Evolutionary conservation across 1,140 invertebrate genomes (phyloP).

Genomic region (Zaprionus capensis): DNA sequence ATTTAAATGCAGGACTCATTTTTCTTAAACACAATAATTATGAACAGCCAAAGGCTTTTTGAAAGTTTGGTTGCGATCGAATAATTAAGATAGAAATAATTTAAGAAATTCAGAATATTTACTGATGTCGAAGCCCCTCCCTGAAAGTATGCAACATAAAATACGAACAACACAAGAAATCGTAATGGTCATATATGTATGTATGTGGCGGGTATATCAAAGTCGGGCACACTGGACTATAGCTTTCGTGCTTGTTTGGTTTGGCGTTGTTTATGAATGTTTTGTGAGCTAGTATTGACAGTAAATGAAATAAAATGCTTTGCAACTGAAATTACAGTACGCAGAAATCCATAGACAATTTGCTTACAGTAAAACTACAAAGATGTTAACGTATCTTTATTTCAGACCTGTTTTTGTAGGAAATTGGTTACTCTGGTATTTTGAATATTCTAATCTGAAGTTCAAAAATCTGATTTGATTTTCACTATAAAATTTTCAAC

Average conservation of each 20-base stretch:
- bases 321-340: constrained; percentile 25
- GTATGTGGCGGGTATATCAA: too few relatives aligned
- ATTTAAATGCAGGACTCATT: too few relatives aligned
- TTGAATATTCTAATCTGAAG: background rate
- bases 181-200: too few relatives aligned
- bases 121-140: too few relatives aligned
- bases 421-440: background rate
- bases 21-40: too few relatives aligned
- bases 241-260: background rate
- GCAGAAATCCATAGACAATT: background rate
- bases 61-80: too few relatives aligned
- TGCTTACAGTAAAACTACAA: background rate
- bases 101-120: too few relatives aligned
- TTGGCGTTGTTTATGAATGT: constrained; percentile 52
- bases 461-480: constrained; percentile 46
- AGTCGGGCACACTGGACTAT: too few relatives aligned
- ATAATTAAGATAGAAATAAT: too few relatives aligned
- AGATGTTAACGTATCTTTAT: background rate
- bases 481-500: constrained; percentile 46
- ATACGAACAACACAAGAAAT: too few relatives aligned
- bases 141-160: too few relatives aligned
- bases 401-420: background rate
- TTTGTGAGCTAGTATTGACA: constrained; percentile 40
- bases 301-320: constrained; percentile 43
- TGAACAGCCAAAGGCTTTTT: too few relatives aligned